Conservation (phyloP, 2,888 invertebrate species). For the Atherix ibis region DNA sequence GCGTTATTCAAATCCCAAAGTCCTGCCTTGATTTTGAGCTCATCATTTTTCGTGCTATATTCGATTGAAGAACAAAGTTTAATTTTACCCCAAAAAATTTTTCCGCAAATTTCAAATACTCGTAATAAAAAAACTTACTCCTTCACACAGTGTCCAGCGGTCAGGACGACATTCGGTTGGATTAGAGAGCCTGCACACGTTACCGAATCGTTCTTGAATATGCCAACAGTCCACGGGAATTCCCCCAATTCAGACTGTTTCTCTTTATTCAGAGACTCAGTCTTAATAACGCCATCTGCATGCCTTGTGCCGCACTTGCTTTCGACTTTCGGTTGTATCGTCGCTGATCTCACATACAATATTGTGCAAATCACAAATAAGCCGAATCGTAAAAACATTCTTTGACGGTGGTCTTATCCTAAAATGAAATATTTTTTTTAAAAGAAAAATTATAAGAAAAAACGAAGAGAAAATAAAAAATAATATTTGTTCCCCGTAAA, state of each 20-base stretch:
- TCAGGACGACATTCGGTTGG: constrained; percentile 51
- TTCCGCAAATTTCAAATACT: too few relatives aligned
- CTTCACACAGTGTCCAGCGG: constrained; percentile 53
- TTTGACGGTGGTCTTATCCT: too few relatives aligned
- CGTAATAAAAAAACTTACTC: constrained; percentile 34
- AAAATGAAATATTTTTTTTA: too few relatives aligned
- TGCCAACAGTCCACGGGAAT: constrained; percentile 63
- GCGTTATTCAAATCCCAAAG: constrained; percentile 61
- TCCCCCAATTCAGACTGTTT: constrained; percentile 47
- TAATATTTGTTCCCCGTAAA: too few relatives aligned
- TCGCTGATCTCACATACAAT: constrained; percentile 1
- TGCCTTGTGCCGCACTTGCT: constrained; percentile 7
- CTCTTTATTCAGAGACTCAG: neutral
- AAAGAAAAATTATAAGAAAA: too few relatives aligned
- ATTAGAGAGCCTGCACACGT: constrained; percentile 61
- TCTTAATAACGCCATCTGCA: constrained; percentile 2
- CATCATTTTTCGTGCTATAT: constrained; percentile 5
- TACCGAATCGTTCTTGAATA: constrained; percentile 36
- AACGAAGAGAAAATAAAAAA: too few relatives aligned
- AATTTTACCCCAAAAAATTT: too few relatives aligned
- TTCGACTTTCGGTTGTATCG: constrained; percentile 4
- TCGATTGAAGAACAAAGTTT: neutral
- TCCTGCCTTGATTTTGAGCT: constrained; percentile 43
- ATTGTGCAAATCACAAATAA: constrained; percentile 3
- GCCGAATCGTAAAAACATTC: constrained; percentile 4